phyloP scores from a whole-genome alignment of 2,113 vertebrate genomes.

The Tyrannus savana region DNA sequence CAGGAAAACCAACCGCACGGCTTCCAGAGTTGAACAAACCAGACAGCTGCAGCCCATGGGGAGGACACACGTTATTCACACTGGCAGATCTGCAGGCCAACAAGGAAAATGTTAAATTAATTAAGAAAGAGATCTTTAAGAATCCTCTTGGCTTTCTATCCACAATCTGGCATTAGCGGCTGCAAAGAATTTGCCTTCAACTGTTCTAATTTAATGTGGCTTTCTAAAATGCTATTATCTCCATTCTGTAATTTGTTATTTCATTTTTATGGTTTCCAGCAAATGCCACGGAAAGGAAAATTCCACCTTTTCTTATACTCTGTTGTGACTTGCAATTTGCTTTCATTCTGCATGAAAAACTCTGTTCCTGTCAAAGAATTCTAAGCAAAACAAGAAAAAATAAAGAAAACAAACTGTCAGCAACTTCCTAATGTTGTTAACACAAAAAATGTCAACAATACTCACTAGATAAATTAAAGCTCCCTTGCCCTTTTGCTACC shows the following conservation, averaged over 20 bases:
- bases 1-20: background rate
- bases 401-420: constrained; percentile 45
- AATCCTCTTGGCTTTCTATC: background rate
- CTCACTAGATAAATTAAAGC: constrained; percentile 50
- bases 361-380: background rate
- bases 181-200: constrained; percentile 41
- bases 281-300: constrained; percentile 15
- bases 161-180: background rate
- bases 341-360: constrained; percentile 26
- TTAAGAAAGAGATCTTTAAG: constrained; percentile 1
- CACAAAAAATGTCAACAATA: constrained; percentile 48
- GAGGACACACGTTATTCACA: background rate
- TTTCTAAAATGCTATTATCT: constrained; percentile 57
- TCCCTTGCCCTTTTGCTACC: constrained; percentile 29
- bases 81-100: background rate
- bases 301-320: background rate
- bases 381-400: constrained; percentile 34
- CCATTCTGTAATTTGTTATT: constrained; percentile 42
- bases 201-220: constrained; percentile 35
- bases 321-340: background rate
- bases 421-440: constrained; percentile 48
- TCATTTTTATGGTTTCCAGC: constrained; percentile 48
- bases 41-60: background rate
- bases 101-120: background rate
- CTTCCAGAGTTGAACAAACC: background rate